Base-by-base conservation (phyloP, 2,113 vertebrate species). In the Bujurquina vittata region DNA sequence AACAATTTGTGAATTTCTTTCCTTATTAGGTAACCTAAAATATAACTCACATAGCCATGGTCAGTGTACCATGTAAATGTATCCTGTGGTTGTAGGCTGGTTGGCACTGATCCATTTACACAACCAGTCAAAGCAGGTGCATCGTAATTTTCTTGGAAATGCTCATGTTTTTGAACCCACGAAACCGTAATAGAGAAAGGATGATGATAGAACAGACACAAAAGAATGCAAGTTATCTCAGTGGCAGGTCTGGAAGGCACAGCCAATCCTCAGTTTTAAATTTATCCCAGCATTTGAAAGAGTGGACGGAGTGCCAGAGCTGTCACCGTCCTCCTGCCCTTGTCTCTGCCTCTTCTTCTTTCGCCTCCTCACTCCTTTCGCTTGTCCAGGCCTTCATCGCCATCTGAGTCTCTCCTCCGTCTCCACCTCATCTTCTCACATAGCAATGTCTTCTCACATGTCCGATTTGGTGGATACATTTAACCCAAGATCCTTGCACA, bases 251-350 rank as follows among this genome's bases (percentile, higher is more conserved):
- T 9, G n/a, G 20, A 57, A 61, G 59, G 58, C 37, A n/a, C 63
- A 6, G 15, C 84, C 83, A 69, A 40, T 74, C 79, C 69, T 81
- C 81, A 62, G 54, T 78, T 88, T 90, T 89, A 89, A 93, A 94
- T 89, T 77, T 89, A 80, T 59, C 89, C 54, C 65, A 8, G 55
- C 17, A 60, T 65, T 26, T 29, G 83, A 77, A 78, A 84, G 81
- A 69, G 79, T 15, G 55, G 83, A 87, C 43, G 10, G 75, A 29
- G 87, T 88, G 89, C 89, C 89, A 83, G 72, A 84, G 83, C 59
- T 88, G 89, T 91, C 88, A 87, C 80, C 79, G 46, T 83, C 49
- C 54, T 52, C 73, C 52, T 72, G 77, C 29, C 76, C 85, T 83
- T 61, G 35, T 80, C 72, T 74, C n/a, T 1, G 60, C 33, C 82